Conservation (phyloP, 2,113 vertebrate genomes). For the Carassius auratus region DNA sequence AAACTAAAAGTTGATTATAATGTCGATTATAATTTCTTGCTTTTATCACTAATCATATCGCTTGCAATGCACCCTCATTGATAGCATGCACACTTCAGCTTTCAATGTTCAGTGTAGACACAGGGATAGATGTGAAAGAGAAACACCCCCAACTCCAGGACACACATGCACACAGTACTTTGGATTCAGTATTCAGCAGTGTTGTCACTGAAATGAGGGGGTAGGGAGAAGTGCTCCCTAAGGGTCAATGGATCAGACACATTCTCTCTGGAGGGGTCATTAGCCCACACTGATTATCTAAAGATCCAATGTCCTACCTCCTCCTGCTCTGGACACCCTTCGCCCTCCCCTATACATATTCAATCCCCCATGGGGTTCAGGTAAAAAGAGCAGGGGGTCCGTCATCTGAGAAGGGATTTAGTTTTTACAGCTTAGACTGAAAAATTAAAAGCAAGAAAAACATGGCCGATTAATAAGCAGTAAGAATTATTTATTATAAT, state of each 20-base stretch:
- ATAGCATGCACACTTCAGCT: not conserved
- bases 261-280: slow-evolving; percentile 64
- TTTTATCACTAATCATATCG: not conserved
- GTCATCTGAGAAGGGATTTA: slow-evolving; percentile 18
- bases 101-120: not conserved
- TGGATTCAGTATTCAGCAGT: slow-evolving; percentile 33
- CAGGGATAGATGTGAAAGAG: not conserved
- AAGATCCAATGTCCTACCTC: slow-evolving; percentile 57
- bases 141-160: not conserved
- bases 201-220: slow-evolving; percentile 4
- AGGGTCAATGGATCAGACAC: slow-evolving; percentile 59
- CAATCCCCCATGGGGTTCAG: slow-evolving; percentile 48
- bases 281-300: slow-evolving; percentile 64
- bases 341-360: slow-evolving; percentile 40
- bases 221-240: slow-evolving; percentile 27
- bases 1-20: not conserved
- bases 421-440: not conserved
- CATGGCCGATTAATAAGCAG: not conserved
- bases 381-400: slow-evolving; percentile 35
- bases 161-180: not conserved
- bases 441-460: not conserved
- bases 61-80: not conserved
- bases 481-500: not conserved
- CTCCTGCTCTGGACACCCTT: slow-evolving; percentile 32
- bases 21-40: not conserved